Percentiles rank a stretch among this genome's conserved stretches.
These are phyloP conservation scores for Cygnus atratus DNA, from an alignment of 2,113 vertebrate genomes.

Conservation along the genomic window DNA sequence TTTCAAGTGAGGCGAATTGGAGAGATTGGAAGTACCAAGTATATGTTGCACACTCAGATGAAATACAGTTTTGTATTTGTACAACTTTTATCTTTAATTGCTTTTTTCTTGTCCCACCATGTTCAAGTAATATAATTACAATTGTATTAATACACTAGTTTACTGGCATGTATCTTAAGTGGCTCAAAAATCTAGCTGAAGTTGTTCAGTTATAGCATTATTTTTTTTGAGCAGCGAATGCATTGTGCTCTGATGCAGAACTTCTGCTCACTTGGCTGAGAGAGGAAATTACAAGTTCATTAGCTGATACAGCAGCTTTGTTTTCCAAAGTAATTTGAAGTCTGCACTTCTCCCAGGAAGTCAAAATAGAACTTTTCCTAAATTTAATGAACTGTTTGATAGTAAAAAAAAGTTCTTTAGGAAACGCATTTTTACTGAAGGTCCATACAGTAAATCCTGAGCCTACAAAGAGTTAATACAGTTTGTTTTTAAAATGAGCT, in stretches of 20 bases:
- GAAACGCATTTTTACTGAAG: not conserved
- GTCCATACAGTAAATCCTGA: not conserved
- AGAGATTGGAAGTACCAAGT: not conserved
- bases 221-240: constrained; percentile 6
- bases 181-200: constrained; percentile 4
- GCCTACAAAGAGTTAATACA: not conserved
- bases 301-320: constrained; percentile 68
- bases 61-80: not conserved
- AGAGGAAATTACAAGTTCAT: constrained; percentile 54
- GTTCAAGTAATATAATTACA: not conserved
- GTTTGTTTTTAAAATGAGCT: not conserved
- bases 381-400: constrained; percentile 4
- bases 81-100: not conserved
- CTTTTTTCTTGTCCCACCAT: not conserved
- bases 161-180: not conserved
- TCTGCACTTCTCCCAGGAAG: constrained; percentile 3
- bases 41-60: not conserved
- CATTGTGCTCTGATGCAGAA: constrained; percentile 58
- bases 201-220: not conserved
- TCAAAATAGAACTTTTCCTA: constrained; percentile 31
- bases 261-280: constrained; percentile 47
- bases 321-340: constrained; percentile 58
- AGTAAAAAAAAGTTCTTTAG: not conserved
- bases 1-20: not conserved
- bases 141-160: not conserved